Conservation (phyloP, 2,797 vertebrate genomes). For the Cyprinella venusta region DNA sequence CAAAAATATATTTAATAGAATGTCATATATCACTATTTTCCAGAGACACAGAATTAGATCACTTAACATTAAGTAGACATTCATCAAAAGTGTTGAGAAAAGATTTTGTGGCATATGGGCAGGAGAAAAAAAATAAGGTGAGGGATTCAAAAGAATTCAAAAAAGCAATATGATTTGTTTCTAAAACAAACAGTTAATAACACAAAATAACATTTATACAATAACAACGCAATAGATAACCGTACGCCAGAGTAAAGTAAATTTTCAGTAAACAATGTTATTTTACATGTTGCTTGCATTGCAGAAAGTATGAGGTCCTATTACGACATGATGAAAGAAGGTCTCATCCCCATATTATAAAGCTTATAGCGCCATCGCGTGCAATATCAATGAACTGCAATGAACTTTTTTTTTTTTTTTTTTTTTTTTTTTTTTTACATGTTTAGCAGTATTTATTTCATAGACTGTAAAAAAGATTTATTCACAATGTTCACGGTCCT, state of each 20-base stretch:
- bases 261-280: background rate
- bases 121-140: too few species aligned
- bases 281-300: background rate
- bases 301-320: background rate
- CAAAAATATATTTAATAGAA: background rate
- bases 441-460: background rate
- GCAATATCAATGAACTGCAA: slow-evolving; percentile 10
- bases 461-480: too few species aligned
- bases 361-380: slow-evolving; percentile 33
- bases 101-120: too few species aligned
- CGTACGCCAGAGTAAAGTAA: background rate
- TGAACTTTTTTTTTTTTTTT: too few species aligned
- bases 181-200: background rate
- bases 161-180: background rate
- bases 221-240: background rate
- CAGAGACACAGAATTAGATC: too few species aligned
- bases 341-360: background rate
- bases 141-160: background rate
- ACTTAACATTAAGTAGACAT: too few species aligned
- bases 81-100: too few species aligned
- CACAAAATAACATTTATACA: background rate
- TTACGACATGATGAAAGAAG: background rate
- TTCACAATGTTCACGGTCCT: background rate
- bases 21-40: too few species aligned
- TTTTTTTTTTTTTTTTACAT: too few species aligned